Base-by-base conservation (phyloP, 2,113 vertebrate species). In the Oxyruncus cristatus region DNA sequence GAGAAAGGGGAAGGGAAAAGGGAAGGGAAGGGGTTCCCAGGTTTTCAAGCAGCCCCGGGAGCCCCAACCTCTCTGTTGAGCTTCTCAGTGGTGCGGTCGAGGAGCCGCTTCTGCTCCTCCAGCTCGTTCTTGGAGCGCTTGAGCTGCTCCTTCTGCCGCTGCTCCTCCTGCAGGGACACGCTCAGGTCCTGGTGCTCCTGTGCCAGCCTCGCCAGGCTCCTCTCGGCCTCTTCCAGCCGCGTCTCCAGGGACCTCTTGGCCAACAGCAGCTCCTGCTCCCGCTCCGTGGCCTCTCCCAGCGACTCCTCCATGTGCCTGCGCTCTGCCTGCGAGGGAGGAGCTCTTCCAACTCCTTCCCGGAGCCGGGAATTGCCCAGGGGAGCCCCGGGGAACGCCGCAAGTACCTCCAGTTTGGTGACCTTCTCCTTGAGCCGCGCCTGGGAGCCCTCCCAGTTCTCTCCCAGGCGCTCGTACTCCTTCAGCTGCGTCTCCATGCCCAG, bases 151-250 rank as follows among this genome's bases (percentile, higher is more conserved):
- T 96, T 98, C 97, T 98, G 98, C 98, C 86, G 98, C 93, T 83
- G 95, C 58, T 97, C 98, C 30, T 99, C 99, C 70, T 97, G 97
- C 3, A 73, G 93, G 12, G 98, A 97, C 2, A 79, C 92, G 12
- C 33, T 94, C 70, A 99, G 95, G 19, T 98, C 98, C 85, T 97
- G 98, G 50, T 98, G 98, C 96, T 99, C 98, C 92, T 98, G 98
- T 3, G 96, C 94, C 63, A 99, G 85, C 39, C 98, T 74, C 8
- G 93, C 74, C 89, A 99, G 98, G 62, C 91, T 83, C 6, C 98
- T 62, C 95, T 98, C 97, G 2, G 97, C 95, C 68, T 99, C 98
- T 3, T 99, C 99, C 58, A 99, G 97, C 59, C 98, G 86, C 5
- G 77, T 92, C 95, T 98, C 99, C 96, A 99, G 97, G 2, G 94